phyloP scores from a whole-genome alignment of 1,140 invertebrate genomes.

The Chrysomallon squamiferum region DNA sequence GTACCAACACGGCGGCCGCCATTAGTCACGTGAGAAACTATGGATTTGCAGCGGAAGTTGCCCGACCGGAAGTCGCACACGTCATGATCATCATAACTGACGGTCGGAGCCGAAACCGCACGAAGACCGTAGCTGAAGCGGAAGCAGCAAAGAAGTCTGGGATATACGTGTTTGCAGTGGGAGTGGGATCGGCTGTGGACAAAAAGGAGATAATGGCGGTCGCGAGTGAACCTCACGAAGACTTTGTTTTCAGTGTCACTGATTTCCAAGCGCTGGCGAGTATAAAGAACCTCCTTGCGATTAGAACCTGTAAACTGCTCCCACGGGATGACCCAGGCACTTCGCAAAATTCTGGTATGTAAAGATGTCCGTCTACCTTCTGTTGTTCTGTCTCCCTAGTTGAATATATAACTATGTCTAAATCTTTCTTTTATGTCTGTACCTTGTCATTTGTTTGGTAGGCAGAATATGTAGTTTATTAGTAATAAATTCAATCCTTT shows the following conservation, averaged over 20 bases:
- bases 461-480: neutral
- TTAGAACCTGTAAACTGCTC: neutral
- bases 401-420: neutral
- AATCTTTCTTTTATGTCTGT: neutral
- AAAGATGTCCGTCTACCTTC: neutral
- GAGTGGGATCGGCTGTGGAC: slow-evolving; percentile 20
- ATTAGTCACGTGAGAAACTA: slow-evolving; percentile 24
- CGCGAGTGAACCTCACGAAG: slow-evolving; percentile 17
- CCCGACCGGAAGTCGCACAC: slow-evolving; percentile 24
- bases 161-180: slow-evolving; percentile 31
- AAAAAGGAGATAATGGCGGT: slow-evolving; percentile 18
- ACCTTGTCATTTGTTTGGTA: neutral
- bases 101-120: slow-evolving; percentile 11
- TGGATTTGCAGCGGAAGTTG: slow-evolving; percentile 20
- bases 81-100: slow-evolving; percentile 41
- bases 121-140: slow-evolving; percentile 16
- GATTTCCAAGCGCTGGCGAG: slow-evolving; percentile 22
- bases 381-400: neutral
- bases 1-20: slow-evolving; percentile 32
- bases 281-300: slow-evolving; percentile 15
- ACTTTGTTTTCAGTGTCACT: slow-evolving; percentile 22
- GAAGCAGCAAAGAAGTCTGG: slow-evolving; percentile 15
- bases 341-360: neutral
- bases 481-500: neutral
- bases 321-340: neutral